Evolutionary conservation across 35 echinoderm and acorn worm species (phyloP), one percentile per base, ranked within the genome.

Genomic region (Stichopus chloronotus): DNA sequence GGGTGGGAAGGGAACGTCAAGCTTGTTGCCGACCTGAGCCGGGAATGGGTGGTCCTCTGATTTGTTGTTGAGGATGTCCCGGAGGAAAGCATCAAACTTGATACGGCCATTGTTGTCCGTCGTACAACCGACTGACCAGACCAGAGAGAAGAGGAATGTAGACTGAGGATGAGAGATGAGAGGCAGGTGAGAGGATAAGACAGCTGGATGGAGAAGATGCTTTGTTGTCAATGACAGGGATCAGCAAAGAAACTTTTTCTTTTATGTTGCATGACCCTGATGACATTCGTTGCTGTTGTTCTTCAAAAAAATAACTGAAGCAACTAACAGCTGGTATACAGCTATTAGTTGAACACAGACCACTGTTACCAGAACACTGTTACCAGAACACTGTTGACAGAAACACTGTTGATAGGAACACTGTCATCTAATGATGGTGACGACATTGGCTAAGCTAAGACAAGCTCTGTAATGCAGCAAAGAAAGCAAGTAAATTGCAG

Each of bases 1-100:
- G 19, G 95, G 92, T 65, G 97, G 97, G 5, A 96, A 43, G n/a
- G 97, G 97, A 19, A 99, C 97, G 12, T 99, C 97, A 30, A 99
- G 92, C 57, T 99, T 99, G 59, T 53, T 80, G 22, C 95, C 97
- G 13, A 96, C 92, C 68, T 96, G 93, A 11, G 88, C 58, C 6
- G 95, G 95, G 71, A 92, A 92, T 10, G 97, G 97, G 86, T 96
- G 93, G 4, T 96, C 94, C 59, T 99, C 97, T 19, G 93, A 30
- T 72, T 99, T 99, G 78, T 93, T 93, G 8, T 91, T 92, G 59
- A 99, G 78, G 43, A 99, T 92, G 22, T 96, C 95, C 19, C 97
- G 87, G 2, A 99, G 23, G 79, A 93, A 96, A 1, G 53, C 53
- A 58, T 99, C 97, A 96, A 99, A 99, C 76, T 99, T 99, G 53